Percentiles rank a stretch among this genome's conserved stretches.
Conservation (phyloP, 2,888 invertebrate genomes). For the Ophion obscuratus region DNA sequence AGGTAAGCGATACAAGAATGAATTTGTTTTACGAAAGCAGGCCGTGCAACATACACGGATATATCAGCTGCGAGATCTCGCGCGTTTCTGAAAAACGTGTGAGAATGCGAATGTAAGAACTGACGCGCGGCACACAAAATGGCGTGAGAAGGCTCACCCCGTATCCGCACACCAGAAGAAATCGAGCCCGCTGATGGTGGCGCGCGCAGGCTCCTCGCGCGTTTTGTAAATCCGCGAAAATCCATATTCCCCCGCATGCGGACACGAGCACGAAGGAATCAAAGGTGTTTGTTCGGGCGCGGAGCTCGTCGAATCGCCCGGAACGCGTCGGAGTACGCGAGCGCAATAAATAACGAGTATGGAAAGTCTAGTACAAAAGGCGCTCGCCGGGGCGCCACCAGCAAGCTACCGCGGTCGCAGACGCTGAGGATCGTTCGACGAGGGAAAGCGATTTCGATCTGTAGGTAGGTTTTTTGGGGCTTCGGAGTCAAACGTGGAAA, state of each 20-base stretch:
- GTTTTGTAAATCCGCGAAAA: slow-evolving; percentile 74
- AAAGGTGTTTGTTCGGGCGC: neutral
- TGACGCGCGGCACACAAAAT: slow-evolving; percentile 11
- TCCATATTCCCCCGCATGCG: slow-evolving; percentile 73
- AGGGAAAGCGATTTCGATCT: neutral
- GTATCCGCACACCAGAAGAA: neutral
- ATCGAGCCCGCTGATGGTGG: slow-evolving; percentile 66
- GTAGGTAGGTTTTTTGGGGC: neutral
- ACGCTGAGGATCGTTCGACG: neutral
- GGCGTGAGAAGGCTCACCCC: slow-evolving; percentile 30
- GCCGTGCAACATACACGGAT: neutral
- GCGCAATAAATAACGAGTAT: neutral
- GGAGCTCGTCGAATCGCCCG: neutral
- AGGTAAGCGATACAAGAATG: neutral
- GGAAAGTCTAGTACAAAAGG: neutral
- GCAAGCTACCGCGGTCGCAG: neutral
- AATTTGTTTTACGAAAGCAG: neutral
- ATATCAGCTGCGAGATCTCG: slow-evolving; percentile 4
- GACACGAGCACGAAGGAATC: neutral
- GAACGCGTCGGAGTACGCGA: neutral
- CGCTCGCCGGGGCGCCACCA: slow-evolving; percentile 4
- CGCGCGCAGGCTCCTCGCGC: slow-evolving; percentile 73
- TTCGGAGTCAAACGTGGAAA: neutral
- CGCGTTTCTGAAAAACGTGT: neutral
- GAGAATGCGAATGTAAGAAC: slow-evolving; percentile 10